Percentiles rank a stretch among this genome's conserved stretches.
These are phyloP conservation scores for Cheirogaleus medius DNA, from an alignment of 2,113 vertebrate species.

Conservation along the genomic window DNA sequence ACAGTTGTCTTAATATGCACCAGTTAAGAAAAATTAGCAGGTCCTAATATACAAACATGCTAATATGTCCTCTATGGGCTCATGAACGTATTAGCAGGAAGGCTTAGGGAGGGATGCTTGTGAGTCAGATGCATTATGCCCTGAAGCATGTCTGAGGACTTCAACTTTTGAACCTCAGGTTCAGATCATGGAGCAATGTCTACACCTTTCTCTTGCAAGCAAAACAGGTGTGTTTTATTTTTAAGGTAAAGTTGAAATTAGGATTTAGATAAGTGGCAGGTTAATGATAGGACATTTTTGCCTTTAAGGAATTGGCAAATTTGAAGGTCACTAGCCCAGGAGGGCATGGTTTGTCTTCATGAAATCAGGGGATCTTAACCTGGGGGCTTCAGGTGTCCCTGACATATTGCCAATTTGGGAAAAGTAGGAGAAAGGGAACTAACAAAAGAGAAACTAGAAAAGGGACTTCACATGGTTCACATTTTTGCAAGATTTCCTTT, in stretches of 20 bases:
- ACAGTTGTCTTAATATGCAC: constrained; percentile 64
- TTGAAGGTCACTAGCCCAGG: background rate
- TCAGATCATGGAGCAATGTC: background rate
- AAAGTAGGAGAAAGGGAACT: background rate
- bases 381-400: background rate
- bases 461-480: background rate
- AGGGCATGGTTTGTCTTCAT: background rate
- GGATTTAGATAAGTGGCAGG: background rate
- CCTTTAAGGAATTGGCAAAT: background rate
- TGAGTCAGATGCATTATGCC: background rate
- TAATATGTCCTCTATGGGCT: constrained; percentile 42
- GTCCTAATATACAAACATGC: background rate
- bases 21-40: constrained; percentile 69
- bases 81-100: constrained; percentile 51
- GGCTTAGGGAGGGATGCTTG: background rate
- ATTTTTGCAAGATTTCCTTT: background rate
- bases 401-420: background rate
- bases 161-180: background rate
- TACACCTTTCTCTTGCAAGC: background rate
- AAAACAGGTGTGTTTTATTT: background rate
- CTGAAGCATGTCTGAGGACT: background rate
- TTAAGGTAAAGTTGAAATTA: background rate
- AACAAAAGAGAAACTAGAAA: background rate
- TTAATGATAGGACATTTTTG: background rate
- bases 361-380: background rate